phyloP scores from a whole-genome alignment of 2,113 vertebrate genomes.

The Anhinga anhinga region DNA sequence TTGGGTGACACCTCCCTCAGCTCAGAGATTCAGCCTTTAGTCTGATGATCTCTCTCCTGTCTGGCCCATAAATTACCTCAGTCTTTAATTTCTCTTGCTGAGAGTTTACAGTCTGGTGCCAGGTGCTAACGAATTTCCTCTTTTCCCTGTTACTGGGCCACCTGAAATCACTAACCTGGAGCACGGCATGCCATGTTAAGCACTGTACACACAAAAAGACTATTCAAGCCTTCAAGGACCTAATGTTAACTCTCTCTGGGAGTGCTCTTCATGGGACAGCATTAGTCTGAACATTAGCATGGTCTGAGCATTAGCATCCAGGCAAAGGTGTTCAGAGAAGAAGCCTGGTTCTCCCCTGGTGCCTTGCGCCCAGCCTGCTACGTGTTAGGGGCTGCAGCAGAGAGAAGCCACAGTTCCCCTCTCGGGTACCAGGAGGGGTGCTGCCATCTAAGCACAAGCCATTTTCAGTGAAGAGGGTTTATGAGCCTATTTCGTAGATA shows the following conservation, averaged over 20 bases:
- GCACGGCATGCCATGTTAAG: not conserved
- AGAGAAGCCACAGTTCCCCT: not conserved
- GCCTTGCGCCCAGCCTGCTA: not conserved
- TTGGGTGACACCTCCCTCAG: not conserved
- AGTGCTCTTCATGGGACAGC: not conserved
- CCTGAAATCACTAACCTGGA: not conserved
- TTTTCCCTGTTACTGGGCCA: not conserved
- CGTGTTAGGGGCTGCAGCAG: not conserved
- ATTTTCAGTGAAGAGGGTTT: not conserved
- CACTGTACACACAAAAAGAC: not conserved
- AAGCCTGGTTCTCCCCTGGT: not conserved
- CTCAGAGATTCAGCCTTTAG: not conserved
- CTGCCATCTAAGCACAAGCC: not conserved
- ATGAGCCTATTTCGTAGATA: conserved; percentile 12
- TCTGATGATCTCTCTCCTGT: not conserved
- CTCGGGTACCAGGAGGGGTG: not conserved
- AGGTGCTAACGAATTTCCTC: not conserved
- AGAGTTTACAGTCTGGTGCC: not conserved
- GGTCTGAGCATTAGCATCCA: not conserved
- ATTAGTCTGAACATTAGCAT: no score
- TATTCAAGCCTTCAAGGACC: not conserved
- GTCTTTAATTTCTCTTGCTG: not conserved
- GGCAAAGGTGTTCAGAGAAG: not conserved
- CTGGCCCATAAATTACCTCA: not conserved
- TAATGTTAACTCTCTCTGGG: not conserved